Conservation (phyloP, 2,797 vertebrate genomes). For the Pelodytes ibericus region DNA sequence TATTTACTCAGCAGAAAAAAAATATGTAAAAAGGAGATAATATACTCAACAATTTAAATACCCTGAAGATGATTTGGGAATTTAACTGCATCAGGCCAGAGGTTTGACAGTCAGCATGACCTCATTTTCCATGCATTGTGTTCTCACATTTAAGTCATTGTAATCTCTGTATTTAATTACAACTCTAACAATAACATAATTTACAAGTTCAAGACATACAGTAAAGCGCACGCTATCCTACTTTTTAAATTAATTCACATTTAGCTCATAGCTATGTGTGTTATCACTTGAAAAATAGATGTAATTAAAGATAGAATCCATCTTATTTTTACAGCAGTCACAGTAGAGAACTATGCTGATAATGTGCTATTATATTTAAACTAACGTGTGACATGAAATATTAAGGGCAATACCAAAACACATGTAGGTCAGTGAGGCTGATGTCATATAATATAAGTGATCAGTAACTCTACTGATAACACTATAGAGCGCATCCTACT, state of each 20-base stretch:
- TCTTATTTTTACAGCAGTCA: neutral
- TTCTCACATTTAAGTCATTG: conserved; percentile 12
- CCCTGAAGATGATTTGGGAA: conserved; percentile 29
- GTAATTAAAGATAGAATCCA: neutral
- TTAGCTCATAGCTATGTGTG: conserved; percentile 1
- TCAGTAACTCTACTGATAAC: too few relatives aligned
- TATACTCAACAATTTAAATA: conserved; percentile 17
- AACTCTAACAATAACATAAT: conserved; percentile 4
- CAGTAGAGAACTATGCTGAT: neutral
- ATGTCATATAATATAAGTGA: too few relatives aligned
- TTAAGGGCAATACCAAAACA: too few relatives aligned
- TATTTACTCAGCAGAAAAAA: conserved; percentile 22
- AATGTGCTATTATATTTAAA: neutral
- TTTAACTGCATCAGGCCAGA: conserved; percentile 10
- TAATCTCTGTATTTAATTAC: conserved; percentile 20
- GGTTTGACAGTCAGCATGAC: conserved; percentile 10
- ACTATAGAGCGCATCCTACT: too few relatives aligned
- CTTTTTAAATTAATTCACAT: neutral
- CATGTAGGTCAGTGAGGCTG: too few relatives aligned
- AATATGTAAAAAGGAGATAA: conserved; percentile 12
- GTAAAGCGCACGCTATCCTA: neutral
- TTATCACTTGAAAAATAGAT: conserved; percentile 3
- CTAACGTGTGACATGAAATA: neutral
- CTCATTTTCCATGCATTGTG: conserved; percentile 24
- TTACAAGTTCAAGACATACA: conserved; percentile 6